Evolutionary conservation across 2,113 vertebrate genomes (phyloP).

Genomic region (Trinectes maculatus): DNA sequence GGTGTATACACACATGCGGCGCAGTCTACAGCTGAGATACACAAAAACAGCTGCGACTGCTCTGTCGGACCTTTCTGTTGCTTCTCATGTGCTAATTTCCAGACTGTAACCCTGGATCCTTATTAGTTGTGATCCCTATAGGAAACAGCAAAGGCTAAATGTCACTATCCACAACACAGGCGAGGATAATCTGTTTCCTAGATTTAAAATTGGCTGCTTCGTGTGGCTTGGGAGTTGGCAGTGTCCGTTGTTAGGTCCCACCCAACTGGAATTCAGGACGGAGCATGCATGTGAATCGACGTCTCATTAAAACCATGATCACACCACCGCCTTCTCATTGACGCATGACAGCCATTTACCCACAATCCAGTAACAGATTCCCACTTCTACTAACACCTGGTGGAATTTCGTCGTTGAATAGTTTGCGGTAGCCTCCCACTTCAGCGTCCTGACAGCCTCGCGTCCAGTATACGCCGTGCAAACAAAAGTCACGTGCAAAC

Average conservation of each 20-base stretch:
- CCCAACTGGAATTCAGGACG: conserved; percentile 12
- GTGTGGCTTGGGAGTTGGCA: conserved; percentile 40
- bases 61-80: conserved; percentile 42
- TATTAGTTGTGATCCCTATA: conserved; percentile 54
- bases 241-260: conserved; percentile 21
- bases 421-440: conserved; percentile 40
- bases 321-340: conserved; percentile 23
- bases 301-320: conserved; percentile 56
- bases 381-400: conserved; percentile 54
- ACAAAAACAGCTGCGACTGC: conserved; percentile 39
- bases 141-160: conserved; percentile 61
- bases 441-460: conserved; percentile 59
- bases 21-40: conserved; percentile 14
- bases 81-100: conserved; percentile 26
- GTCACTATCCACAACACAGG: conserved; percentile 52
- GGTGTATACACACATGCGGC: conserved; percentile 8
- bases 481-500: conserved; percentile 70
- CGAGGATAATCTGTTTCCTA: conserved; percentile 63
- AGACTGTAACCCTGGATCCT: conserved; percentile 29
- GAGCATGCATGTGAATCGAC: conserved; percentile 38
- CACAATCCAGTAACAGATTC: conserved; percentile 18
- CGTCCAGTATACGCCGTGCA: conserved; percentile 38
- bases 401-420: conserved; percentile 55
- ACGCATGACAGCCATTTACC: conserved; percentile 50
- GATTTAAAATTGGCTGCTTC: conserved; percentile 38